A percentile compares a stretch with the other conserved stretches of the same genome.
Conservation (phyloP, 2,888 invertebrate genomes). For the Omphaloscelis lunosa region DNA sequence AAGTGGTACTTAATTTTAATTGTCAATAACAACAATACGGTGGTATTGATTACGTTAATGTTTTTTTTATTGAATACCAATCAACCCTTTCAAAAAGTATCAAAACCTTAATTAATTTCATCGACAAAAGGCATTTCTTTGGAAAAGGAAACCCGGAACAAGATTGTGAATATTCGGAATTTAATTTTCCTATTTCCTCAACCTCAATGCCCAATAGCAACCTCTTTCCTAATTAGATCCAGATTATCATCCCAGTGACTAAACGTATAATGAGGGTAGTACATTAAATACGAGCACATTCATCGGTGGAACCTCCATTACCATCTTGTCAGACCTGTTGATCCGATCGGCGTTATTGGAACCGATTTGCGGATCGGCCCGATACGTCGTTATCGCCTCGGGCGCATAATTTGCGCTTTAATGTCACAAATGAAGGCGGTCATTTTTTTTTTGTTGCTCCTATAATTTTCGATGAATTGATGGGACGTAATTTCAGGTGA, state of each 20-base stretch:
- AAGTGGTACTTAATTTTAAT: slow-evolving; percentile 1
- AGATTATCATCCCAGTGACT: slow-evolving; percentile 51
- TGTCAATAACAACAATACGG: neutral
- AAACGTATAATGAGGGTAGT: slow-evolving; percentile 52
- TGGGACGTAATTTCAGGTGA: slow-evolving; percentile 60
- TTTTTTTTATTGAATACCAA: neutral
- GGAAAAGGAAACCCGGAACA: neutral
- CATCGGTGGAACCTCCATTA: slow-evolving; percentile 62
- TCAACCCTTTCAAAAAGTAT: neutral
- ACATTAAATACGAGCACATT: slow-evolving; percentile 63
- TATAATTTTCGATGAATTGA: slow-evolving; percentile 60
- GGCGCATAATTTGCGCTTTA: slow-evolving; percentile 79
- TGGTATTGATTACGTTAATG: neutral
- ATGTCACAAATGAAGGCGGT: slow-evolving; percentile 74
- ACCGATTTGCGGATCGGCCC: slow-evolving; percentile 77
- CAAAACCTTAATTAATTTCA: slow-evolving; percentile 24
- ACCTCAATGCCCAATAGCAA: slow-evolving; percentile 4
- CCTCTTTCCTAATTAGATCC: slow-evolving; percentile 50
- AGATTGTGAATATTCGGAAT: slow-evolving; percentile 19
- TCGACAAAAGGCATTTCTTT: neutral
- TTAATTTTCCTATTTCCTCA: slow-evolving; percentile 17
- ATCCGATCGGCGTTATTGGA: slow-evolving; percentile 72
- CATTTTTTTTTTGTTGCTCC: slow-evolving; percentile 51
- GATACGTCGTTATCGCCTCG: slow-evolving; percentile 79
- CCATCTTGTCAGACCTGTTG: slow-evolving; percentile 71